Conservation (phyloP, 2,888 invertebrate genomes). For the Leptopterna dolabrata region DNA sequence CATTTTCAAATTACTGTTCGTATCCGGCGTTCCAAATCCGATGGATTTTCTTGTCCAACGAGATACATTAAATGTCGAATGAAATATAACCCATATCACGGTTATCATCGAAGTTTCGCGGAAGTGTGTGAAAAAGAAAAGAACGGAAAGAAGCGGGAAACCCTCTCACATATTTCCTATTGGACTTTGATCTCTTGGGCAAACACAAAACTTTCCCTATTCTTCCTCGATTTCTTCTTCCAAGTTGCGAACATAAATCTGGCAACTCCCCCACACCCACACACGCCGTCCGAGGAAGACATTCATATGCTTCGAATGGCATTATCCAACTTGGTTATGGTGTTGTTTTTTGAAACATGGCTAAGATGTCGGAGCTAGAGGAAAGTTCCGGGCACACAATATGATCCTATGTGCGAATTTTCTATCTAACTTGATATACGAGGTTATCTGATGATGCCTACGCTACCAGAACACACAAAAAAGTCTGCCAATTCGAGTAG, state of each 20-base stretch:
- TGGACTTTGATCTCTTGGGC: conserved; percentile 26
- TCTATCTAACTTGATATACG: no score
- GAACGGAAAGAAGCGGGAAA: not conserved
- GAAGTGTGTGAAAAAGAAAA: not conserved
- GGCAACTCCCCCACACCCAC: not conserved
- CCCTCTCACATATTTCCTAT: conserved; percentile 17
- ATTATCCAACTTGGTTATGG: not conserved
- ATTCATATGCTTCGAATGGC: conserved; percentile 19
- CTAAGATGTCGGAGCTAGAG: not conserved
- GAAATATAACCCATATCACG: not conserved
- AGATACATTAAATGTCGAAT: not conserved
- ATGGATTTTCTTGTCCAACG: not conserved
- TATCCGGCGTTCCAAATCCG: not conserved
- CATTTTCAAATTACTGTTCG: no score
- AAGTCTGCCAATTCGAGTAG: no score
- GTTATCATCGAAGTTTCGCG: not conserved
- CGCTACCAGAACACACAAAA: no score
- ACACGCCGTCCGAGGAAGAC: conserved; percentile 3
- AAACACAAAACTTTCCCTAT: conserved; percentile 21
- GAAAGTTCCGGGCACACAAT: no score
- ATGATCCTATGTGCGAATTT: no score
- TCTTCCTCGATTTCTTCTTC: conserved; percentile 3
- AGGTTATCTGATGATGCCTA: no score
- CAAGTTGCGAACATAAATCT: conserved; percentile 4
- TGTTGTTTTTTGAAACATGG: not conserved